Conservation (phyloP, 2,113 vertebrate genomes). For the Anolis carolinensis region DNA sequence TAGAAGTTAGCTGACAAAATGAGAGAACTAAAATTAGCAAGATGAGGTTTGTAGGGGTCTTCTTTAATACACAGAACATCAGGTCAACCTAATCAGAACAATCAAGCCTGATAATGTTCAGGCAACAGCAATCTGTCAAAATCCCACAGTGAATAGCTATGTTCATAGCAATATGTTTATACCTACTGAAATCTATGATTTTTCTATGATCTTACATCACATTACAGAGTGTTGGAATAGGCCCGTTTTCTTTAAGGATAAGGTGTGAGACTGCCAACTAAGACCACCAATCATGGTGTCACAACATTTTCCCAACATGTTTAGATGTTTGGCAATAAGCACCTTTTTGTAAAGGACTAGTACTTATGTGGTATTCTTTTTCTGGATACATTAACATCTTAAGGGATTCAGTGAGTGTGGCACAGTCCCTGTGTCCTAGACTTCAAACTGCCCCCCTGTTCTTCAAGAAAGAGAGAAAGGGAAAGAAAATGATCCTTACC, state of each 20-base stretch:
- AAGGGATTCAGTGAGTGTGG: background rate
- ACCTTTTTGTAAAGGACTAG: background rate
- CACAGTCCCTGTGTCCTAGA: background rate
- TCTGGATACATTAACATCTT: background rate
- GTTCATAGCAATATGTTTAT: too few relatives aligned
- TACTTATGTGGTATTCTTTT: background rate
- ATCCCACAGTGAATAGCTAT: background rate
- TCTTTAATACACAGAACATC: fast-evolving
- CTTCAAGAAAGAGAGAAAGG: background rate
- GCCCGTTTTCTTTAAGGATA: background rate
- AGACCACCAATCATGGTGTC: background rate
- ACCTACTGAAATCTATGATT: background rate
- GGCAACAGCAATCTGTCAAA: background rate
- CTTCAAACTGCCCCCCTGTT: background rate
- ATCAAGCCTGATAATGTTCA: background rate
- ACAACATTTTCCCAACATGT: background rate
- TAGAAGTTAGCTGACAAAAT: background rate
- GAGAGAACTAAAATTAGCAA: constrained; percentile 40
- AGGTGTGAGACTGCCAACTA: too few relatives aligned
- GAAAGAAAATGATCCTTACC: background rate
- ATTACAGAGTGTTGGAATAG: background rate
- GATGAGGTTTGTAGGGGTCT: constrained; percentile 24
- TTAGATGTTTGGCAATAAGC: background rate
- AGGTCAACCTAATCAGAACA: fast-evolving
- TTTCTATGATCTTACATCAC: fast-evolving